Evolutionary conservation across 2,797 vertebrate genomes (phyloP).

Genomic region (Lacerta viridis): DNA sequence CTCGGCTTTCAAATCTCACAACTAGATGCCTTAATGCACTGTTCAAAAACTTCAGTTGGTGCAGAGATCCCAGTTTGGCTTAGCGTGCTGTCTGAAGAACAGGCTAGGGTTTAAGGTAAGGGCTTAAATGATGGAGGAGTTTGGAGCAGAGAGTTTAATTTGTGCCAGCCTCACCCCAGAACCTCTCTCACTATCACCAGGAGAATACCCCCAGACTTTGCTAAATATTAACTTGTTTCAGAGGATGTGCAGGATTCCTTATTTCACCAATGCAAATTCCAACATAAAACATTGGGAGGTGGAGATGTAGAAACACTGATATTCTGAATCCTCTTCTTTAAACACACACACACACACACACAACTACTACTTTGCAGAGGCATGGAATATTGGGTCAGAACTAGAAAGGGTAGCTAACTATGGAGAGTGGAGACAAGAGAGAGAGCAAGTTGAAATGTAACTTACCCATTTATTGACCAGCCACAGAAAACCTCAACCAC

Average conservation of each 20-base stretch:
- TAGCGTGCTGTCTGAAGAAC: no score
- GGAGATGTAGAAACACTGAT: not conserved
- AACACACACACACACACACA: not conserved
- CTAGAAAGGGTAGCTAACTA: not conserved
- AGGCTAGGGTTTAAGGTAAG: not conserved
- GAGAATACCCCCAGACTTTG: not conserved
- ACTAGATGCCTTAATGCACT: not conserved
- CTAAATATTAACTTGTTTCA: not conserved
- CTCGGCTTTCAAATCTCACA: not conserved
- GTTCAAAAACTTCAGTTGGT: not conserved
- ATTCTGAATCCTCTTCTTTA: not conserved
- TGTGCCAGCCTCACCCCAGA: not conserved
- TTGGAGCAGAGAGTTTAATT: not conserved
- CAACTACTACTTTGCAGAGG: not conserved
- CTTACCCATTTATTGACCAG: not conserved
- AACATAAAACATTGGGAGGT: not conserved
- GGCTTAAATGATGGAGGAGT: not conserved
- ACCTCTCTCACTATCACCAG: not conserved
- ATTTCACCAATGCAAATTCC: not conserved
- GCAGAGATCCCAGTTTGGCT: not conserved
- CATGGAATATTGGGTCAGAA: not conserved
- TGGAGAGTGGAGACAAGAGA: not conserved
- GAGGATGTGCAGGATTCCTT: not conserved
- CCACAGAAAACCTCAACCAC: not conserved
- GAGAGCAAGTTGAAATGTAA: not conserved